Conservation (phyloP, 2,888 invertebrate genomes). For the Labia minor region DNA sequence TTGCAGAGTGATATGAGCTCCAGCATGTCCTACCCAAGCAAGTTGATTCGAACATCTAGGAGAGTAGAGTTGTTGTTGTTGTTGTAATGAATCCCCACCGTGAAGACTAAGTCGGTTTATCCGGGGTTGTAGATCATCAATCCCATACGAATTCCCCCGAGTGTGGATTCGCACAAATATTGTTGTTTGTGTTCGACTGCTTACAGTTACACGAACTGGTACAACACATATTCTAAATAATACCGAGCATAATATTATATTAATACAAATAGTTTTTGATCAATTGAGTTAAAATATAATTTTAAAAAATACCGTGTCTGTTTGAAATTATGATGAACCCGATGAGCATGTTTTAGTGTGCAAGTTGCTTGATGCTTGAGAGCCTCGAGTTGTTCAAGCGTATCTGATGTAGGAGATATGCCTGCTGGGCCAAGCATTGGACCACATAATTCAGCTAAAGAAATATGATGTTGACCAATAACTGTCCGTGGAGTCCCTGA, state of each 20-base stretch:
- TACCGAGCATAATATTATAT: no score
- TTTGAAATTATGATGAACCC: slow-evolving; percentile 51
- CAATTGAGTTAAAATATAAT: no score
- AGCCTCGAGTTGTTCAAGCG: slow-evolving; percentile 29
- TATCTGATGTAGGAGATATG: not conserved
- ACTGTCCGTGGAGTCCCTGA: not conserved
- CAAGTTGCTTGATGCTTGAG: slow-evolving; percentile 47
- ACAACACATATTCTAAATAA: slow-evolving; percentile 47
- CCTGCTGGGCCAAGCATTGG: not conserved
- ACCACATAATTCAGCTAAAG: not conserved
- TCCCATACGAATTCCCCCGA: not conserved
- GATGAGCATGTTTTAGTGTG: slow-evolving; percentile 46
- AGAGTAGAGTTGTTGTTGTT: slow-evolving; percentile 33
- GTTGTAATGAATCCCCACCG: not conserved
- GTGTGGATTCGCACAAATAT: not conserved
- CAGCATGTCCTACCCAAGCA: slow-evolving; percentile 38
- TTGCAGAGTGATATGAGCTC: slow-evolving; percentile 38
- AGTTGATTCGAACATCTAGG: slow-evolving; percentile 37
- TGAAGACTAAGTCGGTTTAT: slow-evolving; percentile 18
- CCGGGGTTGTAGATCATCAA: slow-evolving; percentile 32
- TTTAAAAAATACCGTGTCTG: slow-evolving; percentile 32
- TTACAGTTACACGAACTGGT: slow-evolving; percentile 41
- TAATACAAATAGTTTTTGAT: no score
- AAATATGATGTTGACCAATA: not conserved
- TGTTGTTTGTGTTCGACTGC: not conserved